These are phyloP conservation scores for Phaetusa simplex DNA, from an alignment of 2,113 vertebrate species.

Conservation along the genomic window DNA sequence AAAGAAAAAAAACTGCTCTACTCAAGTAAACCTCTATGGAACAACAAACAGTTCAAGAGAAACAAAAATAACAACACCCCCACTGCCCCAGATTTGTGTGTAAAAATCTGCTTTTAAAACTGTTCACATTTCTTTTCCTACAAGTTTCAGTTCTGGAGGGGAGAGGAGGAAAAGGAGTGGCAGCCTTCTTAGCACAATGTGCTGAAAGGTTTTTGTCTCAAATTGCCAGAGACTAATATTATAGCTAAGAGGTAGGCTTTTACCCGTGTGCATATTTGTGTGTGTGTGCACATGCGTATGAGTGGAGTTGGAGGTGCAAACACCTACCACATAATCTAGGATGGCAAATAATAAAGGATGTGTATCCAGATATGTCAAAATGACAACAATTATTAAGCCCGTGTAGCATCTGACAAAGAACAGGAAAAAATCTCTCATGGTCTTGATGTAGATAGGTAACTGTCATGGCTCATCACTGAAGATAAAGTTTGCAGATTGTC, in stretches of 20 bases:
- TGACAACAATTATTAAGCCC: background rate
- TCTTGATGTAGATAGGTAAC: background rate
- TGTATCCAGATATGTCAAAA: background rate
- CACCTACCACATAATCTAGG: background rate
- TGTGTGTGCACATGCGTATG: too few species aligned
- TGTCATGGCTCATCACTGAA: background rate
- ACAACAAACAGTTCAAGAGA: background rate
- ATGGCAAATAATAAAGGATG: background rate
- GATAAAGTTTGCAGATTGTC: background rate
- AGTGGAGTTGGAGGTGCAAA: background rate
- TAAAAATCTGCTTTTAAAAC: background rate
- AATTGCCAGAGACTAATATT: background rate
- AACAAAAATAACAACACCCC: background rate
- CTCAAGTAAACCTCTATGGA: background rate
- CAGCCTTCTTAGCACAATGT: background rate
- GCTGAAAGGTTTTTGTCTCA: background rate
- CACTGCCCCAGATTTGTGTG: background rate
- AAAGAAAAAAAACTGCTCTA: background rate
- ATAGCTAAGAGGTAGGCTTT: background rate
- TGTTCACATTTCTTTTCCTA: background rate
- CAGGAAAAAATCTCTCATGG: background rate
- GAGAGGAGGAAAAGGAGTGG: background rate
- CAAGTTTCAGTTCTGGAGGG: background rate
- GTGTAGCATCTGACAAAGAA: background rate
- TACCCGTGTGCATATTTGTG: too few species aligned